Conservation (phyloP, 1,140 invertebrate genomes). For the Apis laboriosa region DNA sequence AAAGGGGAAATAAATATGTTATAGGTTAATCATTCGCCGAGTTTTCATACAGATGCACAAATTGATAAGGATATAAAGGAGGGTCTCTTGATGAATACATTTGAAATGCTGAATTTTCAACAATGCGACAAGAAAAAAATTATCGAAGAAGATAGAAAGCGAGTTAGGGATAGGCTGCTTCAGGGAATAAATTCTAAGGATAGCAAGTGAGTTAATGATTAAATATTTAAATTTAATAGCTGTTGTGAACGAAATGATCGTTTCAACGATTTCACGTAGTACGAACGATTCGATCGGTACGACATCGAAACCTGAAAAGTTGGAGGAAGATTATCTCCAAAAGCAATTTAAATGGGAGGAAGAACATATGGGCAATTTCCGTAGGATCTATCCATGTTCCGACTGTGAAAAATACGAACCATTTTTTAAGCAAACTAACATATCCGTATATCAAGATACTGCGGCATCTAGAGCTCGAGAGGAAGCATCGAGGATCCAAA, state of each 20-base stretch:
- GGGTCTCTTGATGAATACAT: constrained; percentile 89
- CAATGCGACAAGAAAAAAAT: constrained; percentile 89
- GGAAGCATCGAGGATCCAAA: constrained; percentile 84
- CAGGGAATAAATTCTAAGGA: constrained; percentile 81
- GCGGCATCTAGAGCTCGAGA: constrained; percentile 87
- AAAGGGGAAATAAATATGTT: not conserved
- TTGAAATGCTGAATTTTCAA: constrained; percentile 90
- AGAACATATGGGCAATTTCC: constrained; percentile 85
- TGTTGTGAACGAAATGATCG: not conserved
- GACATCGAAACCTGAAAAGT: constrained; percentile 63
- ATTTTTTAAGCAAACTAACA: constrained; percentile 88
- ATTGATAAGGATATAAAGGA: constrained; percentile 93
- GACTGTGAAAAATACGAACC: constrained; percentile 83
- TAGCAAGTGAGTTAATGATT: constrained; percentile 52
- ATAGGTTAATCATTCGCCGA: constrained; percentile 94
- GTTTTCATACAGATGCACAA: constrained; percentile 92
- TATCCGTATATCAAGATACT: constrained; percentile 89
- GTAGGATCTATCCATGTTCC: constrained; percentile 70
- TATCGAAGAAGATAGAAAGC: constrained; percentile 86
- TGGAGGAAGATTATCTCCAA: constrained; percentile 71
- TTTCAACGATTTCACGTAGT: constrained; percentile 21
- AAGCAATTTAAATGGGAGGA: constrained; percentile 89
- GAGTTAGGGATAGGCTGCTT: constrained; percentile 85
- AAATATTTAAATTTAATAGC: too few species aligned
- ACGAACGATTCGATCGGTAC: constrained; percentile 46